A percentile compares a stretch with the other conserved stretches of the same genome.
These are phyloP conservation scores for Nycticorax nycticorax DNA, from an alignment of 2,113 vertebrate genomes.

Conservation along the genomic window DNA sequence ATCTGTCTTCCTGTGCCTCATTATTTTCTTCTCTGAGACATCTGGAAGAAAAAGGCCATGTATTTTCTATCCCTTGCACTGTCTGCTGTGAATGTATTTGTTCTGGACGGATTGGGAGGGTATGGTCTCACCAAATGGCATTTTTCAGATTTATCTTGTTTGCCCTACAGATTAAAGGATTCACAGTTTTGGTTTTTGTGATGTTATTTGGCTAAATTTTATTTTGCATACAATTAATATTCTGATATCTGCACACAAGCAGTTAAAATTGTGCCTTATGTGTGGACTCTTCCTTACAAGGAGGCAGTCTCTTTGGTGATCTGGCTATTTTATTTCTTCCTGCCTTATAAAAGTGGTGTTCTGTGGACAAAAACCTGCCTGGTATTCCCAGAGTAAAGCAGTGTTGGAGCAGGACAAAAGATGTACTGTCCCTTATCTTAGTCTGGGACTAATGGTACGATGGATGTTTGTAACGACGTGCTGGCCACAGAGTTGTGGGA, in stretches of 20 bases:
- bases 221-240: not conserved
- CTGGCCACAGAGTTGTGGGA: not conserved
- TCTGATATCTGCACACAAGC: not conserved
- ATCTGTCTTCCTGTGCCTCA: conserved; percentile 30
- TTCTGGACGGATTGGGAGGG: not conserved
- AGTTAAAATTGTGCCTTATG: not conserved
- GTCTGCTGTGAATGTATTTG: not conserved
- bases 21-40: conserved; percentile 39
- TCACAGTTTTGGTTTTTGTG: not conserved
- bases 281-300: not conserved
- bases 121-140: not conserved
- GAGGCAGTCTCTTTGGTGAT: not conserved
- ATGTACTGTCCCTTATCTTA: not conserved
- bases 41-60: conserved; percentile 25
- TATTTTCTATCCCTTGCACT: conserved; percentile 6
- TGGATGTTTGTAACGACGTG: not conserved
- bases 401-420: not conserved
- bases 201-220: not conserved
- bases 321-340: not conserved
- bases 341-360: not conserved
- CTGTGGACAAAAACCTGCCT: not conserved
- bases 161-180: not conserved
- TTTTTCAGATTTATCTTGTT: not conserved
- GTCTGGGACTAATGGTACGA: not conserved
- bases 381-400: not conserved